Conservation (phyloP, 2,797 vertebrate species). For the Thaleichthys pacificus region DNA sequence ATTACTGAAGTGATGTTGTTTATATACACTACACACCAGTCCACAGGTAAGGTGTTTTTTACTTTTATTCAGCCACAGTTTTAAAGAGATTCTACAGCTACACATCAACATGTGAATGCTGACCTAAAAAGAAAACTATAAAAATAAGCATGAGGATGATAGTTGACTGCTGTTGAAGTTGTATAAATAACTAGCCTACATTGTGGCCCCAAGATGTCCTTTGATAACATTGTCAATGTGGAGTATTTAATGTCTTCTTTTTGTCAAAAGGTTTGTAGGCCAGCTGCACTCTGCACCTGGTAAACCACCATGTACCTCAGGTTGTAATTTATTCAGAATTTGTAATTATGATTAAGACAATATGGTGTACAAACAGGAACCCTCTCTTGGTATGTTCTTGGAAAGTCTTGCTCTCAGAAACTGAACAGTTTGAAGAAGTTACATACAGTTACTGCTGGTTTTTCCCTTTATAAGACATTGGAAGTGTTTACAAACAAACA, state of each 20-base stretch:
- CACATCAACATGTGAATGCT: neutral
- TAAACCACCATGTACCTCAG: neutral
- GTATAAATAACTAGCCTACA: neutral
- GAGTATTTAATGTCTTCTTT: neutral
- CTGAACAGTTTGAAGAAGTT: neutral
- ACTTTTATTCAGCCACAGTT: neutral
- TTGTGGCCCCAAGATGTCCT: neutral
- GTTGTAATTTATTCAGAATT: neutral
- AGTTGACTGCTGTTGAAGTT: neutral
- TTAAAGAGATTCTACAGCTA: neutral
- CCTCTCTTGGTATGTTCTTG: neutral
- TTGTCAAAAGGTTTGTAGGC: neutral
- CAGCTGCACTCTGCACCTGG: neutral
- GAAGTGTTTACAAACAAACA: conserved; percentile 1
- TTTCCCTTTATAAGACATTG: neutral
- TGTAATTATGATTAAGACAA: neutral
- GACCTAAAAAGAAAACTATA: neutral
- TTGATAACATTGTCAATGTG: neutral
- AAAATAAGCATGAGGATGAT: neutral
- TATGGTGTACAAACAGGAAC: neutral
- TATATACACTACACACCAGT: neutral
- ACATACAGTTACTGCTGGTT: neutral
- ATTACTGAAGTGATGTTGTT: neutral
- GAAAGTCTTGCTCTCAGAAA: neutral
- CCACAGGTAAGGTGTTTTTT: neutral